These are phyloP conservation scores for Ophioninae sp. DNA, from an alignment of 2,888 invertebrate genomes.

Conservation along the genomic window DNA sequence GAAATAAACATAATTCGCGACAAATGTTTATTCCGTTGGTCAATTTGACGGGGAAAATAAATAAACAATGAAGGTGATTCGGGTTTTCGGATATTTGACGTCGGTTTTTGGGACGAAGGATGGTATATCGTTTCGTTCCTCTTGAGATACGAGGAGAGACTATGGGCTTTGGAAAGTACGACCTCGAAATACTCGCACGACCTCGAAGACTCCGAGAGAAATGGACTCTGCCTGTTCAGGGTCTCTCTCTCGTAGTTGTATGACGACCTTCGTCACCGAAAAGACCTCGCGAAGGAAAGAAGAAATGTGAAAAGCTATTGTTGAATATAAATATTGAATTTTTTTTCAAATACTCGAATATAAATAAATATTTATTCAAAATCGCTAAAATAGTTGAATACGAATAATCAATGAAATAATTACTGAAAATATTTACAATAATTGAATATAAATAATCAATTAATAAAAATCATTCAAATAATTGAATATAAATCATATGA, in stretches of 20 bases:
- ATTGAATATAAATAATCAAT: no score
- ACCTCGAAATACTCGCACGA: constrained; percentile 46
- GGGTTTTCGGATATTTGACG: constrained; percentile 27
- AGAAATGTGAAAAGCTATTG: background rate
- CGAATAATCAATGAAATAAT: no score
- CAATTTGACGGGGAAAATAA: background rate
- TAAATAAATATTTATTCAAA: no score
- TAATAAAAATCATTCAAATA: no score
- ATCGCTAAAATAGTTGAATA: no score
- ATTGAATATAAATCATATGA: no score
- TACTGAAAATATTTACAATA: no score
- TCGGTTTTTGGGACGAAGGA: constrained; percentile 34
- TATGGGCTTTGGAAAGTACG: constrained; percentile 57
- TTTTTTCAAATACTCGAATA: no score
- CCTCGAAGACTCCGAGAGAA: constrained; percentile 56
- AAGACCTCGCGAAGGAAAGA: constrained; percentile 37
- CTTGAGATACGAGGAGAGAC: constrained; percentile 20
- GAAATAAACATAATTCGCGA: no score
- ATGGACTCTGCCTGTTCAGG: constrained; percentile 37
- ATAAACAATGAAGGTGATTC: background rate
- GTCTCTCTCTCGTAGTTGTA: constrained; percentile 15
- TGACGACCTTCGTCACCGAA: constrained; percentile 52
- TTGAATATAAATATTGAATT: no score
- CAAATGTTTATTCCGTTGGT: background rate
- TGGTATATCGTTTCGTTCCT: constrained; percentile 26